Conservation (phyloP, 2,888 invertebrate species). For the Lottia gigantea region DNA sequence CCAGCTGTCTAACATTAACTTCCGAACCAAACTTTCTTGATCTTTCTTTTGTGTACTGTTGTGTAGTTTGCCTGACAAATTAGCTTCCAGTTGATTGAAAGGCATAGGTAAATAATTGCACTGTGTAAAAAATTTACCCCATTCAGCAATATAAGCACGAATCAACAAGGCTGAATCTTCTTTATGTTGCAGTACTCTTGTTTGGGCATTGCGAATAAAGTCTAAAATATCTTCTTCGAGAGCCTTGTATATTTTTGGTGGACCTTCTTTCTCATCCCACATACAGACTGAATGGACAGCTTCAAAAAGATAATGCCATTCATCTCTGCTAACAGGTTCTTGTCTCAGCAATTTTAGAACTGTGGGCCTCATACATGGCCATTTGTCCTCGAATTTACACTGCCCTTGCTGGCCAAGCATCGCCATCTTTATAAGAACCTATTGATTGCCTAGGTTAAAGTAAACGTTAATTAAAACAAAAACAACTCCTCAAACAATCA, state of each 20-base stretch:
- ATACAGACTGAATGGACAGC: slow-evolving; percentile 94
- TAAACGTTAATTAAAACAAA: neutral
- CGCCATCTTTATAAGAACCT: neutral
- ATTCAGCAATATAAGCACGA: slow-evolving; percentile 96
- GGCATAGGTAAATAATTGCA: slow-evolving; percentile 97
- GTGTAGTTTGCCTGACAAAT: slow-evolving; percentile 79
- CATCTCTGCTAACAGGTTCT: slow-evolving; percentile 89
- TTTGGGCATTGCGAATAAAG: slow-evolving; percentile 93
- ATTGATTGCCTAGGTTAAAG: neutral
- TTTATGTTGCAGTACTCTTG: slow-evolving; percentile 86
- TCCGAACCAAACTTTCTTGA: slow-evolving; percentile 88
- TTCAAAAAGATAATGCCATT: slow-evolving; percentile 91
- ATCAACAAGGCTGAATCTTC: slow-evolving; percentile 91
- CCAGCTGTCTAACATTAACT: slow-evolving; percentile 98
- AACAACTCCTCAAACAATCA: slow-evolving; percentile 7
- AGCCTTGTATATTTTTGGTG: slow-evolving; percentile 87
- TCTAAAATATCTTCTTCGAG: slow-evolving; percentile 92
- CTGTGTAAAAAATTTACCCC: slow-evolving; percentile 98
- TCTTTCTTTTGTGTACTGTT: slow-evolving; percentile 72
- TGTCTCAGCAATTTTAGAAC: slow-evolving; percentile 93
- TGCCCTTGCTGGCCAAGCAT: slow-evolving; percentile 80
- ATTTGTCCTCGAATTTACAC: slow-evolving; percentile 91
- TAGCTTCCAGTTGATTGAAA: slow-evolving; percentile 90
- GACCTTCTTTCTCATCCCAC: slow-evolving; percentile 93
- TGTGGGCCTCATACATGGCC: slow-evolving; percentile 94